Percentiles rank a stretch among this genome's conserved stretches.
phyloP scores from a whole-genome alignment of 2,113 vertebrate genomes.

The Nannobrachium achirus region DNA sequence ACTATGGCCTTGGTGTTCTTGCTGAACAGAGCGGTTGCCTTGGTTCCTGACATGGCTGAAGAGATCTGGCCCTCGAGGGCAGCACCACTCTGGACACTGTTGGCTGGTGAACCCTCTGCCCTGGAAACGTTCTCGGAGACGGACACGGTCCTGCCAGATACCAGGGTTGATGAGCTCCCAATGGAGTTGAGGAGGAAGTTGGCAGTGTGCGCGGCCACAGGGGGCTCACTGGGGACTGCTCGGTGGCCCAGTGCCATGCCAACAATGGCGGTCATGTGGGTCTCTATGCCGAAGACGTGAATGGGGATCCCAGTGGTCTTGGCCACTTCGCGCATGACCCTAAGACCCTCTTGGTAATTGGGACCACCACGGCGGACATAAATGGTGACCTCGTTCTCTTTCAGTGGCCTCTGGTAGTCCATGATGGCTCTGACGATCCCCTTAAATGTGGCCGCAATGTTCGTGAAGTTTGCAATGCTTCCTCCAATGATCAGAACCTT shows the following conservation, averaged over 20 bases:
- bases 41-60: conserved; percentile 55
- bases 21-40: conserved; percentile 89
- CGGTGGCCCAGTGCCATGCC: conserved; percentile 96
- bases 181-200: conserved; percentile 98
- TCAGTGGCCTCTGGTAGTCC: conserved; percentile 92
- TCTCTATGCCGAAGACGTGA: conserved; percentile 96
- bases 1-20: conserved; percentile 92
- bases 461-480: conserved; percentile 99
- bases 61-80: conserved; percentile 78
- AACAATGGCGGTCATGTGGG: conserved; percentile 98
- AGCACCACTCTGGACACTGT: conserved; percentile 83
- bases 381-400: conserved; percentile 94
- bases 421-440: conserved; percentile 95
- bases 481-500: conserved; percentile 98
- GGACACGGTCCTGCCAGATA: conserved; percentile 89
- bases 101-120: conserved; percentile 84
- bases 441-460: conserved; percentile 98
- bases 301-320: conserved; percentile 98
- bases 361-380: conserved; percentile 96
- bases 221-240: conserved; percentile 93
- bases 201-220: conserved; percentile 91
- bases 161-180: conserved; percentile 91
- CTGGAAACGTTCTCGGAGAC: conserved; percentile 85
- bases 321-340: conserved; percentile 99
- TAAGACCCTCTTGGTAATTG: conserved; percentile 96